Conservation (phyloP, 2,797 vertebrate species). For the Arremon brunneinucha region DNA sequence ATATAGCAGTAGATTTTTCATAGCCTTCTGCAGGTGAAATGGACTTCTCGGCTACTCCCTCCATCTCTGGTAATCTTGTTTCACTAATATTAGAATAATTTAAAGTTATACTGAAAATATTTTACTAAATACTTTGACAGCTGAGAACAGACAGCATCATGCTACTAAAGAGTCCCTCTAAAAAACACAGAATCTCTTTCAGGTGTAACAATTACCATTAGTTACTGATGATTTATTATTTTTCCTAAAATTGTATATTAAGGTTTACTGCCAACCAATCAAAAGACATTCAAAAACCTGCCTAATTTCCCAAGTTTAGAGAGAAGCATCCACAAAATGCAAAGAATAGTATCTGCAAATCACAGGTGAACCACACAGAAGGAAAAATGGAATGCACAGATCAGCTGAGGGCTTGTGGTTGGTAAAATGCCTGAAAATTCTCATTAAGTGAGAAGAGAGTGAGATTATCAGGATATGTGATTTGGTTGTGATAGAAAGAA, state of each 20-base stretch:
- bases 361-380: background rate
- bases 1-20: background rate
- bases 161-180: background rate
- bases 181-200: background rate
- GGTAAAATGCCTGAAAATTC: conserved; percentile 36
- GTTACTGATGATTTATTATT: background rate
- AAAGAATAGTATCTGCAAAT: background rate
- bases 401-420: background rate
- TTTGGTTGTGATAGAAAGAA: background rate
- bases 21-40: background rate
- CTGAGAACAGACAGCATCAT: background rate
- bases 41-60: background rate
- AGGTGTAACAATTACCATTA: background rate
- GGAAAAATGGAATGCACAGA: background rate
- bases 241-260: background rate
- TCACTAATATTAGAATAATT: conserved; percentile 12
- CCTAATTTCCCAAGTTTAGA: background rate
- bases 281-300: background rate
- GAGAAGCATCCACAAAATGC: background rate
- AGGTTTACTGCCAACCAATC: background rate
- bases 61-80: conserved; percentile 5
- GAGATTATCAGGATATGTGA: background rate
- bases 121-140: background rate
- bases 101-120: conserved; percentile 33
- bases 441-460: background rate